Evolutionary conservation across 2,113 vertebrate species (phyloP), one percentile per base, ranked within the genome.

Genomic region (Aphyosemion australe): DNA sequence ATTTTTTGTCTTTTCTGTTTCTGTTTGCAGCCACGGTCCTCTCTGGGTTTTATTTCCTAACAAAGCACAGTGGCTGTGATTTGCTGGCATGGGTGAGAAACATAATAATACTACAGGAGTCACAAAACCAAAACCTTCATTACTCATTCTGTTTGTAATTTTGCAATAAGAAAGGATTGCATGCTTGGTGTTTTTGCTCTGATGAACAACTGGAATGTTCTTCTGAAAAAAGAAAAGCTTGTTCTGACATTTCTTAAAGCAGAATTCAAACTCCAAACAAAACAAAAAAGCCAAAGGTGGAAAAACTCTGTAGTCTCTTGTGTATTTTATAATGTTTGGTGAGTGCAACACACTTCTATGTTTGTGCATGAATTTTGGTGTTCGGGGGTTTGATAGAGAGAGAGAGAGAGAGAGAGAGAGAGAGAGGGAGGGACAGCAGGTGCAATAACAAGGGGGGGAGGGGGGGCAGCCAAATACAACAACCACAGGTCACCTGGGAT

Each of bases 371-470:
- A n/a, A 31, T 49, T 34, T 8, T 14, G 61, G 34, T 73, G 41
- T 61, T 10, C 19, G 41, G 57, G 54, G 8, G 20, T 70, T 68
- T 58, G 73, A 65, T 26, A 5, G 53, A 73, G 39, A 73, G 46
- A 65, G 61, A 16, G 74, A 85, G 74, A 1, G 18, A 64, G n/a
- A 5, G 53, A 73, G 39, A n/a, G n/a, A n/a, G n/a, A n/a, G n/a
- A n/a, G n/a, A 73, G 46, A 65, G 61, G n/a, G 74, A 85, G 74
- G 1, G 18, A 64, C 73, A 87, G 83, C 86, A 91, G 88, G 86
- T 90, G 90, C 78, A 88, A 90, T 79, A 89, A 89, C 84, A 90
- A n/a, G 45, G 53, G 72, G 3, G 62, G 74, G 66, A 62, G 52
- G 58, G 49, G 34, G 78, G 56, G 68, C 48, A 5, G 83, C 83